Evolutionary conservation across 2,797 vertebrate genomes (phyloP), one percentile per base, ranked within the genome.

Genomic region (Peromyscus aztecus): DNA sequence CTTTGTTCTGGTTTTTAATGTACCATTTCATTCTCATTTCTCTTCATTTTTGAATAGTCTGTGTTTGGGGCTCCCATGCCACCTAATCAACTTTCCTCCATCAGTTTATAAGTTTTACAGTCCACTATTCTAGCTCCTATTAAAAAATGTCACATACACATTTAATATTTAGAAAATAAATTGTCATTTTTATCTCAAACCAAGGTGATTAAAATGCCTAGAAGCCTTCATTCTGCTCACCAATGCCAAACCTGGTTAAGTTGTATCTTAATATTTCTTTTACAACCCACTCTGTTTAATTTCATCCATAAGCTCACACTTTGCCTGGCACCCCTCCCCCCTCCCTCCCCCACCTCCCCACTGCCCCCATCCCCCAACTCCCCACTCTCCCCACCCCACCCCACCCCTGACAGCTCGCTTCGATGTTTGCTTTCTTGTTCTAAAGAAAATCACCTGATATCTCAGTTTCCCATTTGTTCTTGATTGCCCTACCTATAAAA

Each of bases 241-340:
- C 49, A 23, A 57, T 63, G 37, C 31, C 73, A 59, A 8, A 55
- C 1, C 43, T 78, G 12, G 52, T 43, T 34, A 95, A 52, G 37
- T 77, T 89, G 95, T 63, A n/a, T 55, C 40, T 91, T 86, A 14
- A 40, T 40, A 84, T 92, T 96, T 49, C 90, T 6, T 46, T 92
- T 96, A 12, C 0, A 43, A 1, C 61, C 34, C 19, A 52, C 85
- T 49, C 69, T 95, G 73, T 65, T 92, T 75, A 57, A 6, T 89
- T 78, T 93, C 67, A 95, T 19, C 14, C 57, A 5, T 46, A 91
- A 85, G 23, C 65, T 10, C 23, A 83, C 29, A 80, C 11, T 85
- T 90, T 80, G 5, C 55, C 89, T 77, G 37, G 19, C 9, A 57
- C 59, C 83, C 81, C 10, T 94, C n/a, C n/a, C n/a, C n/a, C n/a